These are phyloP conservation scores for Dione juno DNA, from an alignment of 2,888 invertebrate genomes.

Conservation along the genomic window DNA sequence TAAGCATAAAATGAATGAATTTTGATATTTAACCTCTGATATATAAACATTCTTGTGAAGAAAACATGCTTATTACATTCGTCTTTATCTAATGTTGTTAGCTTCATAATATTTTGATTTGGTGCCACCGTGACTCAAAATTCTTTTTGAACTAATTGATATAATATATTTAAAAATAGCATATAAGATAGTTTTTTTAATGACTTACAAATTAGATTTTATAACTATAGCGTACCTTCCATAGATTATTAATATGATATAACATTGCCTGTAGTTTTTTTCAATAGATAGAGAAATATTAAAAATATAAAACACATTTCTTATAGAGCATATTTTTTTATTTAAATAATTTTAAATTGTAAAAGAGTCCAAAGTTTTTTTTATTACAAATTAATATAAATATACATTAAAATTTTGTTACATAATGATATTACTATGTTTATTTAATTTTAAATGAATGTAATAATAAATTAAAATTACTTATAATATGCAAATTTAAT, in stretches of 20 bases:
- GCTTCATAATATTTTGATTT: background rate
- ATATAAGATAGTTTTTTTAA: background rate
- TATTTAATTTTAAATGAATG: background rate
- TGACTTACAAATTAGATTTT: background rate
- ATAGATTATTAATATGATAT: no score
- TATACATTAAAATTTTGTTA: no score
- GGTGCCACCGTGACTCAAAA: background rate
- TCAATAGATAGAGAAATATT: no score
- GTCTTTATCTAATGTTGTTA: background rate
- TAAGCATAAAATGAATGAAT: slow-evolving; percentile 7
- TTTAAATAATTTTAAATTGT: no score
- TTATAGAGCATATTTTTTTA: no score
- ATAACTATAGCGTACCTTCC: no score
- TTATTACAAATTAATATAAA: background rate
- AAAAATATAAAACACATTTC: no score
- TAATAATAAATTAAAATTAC: background rate
- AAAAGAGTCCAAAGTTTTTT: no score
- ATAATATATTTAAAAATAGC: background rate
- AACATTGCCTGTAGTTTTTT: no score
- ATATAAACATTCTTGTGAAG: background rate
- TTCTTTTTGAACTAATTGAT: background rate
- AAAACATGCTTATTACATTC: slow-evolving; percentile 1
- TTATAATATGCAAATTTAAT: background rate
- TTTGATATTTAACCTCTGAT: background rate
- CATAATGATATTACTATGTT: background rate